phyloP scores from a whole-genome alignment of 2,888 invertebrate species.

The Lysandra bellargus region DNA sequence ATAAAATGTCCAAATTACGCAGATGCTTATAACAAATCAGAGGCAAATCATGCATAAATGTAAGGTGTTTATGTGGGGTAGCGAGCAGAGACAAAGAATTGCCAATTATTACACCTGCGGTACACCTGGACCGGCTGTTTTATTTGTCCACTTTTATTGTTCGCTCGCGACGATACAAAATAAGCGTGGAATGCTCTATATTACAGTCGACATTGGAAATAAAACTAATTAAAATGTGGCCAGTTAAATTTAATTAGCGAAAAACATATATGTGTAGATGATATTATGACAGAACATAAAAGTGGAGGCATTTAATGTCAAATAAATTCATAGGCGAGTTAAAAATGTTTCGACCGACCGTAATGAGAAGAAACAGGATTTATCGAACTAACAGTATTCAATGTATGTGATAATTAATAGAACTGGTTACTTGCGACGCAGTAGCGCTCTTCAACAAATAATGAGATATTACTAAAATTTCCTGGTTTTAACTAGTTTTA shows the following conservation, averaged over 20 bases:
- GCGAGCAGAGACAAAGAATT: constrained; percentile 76
- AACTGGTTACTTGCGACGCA: constrained; percentile 26
- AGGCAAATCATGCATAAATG: constrained; percentile 32
- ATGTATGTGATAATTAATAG: constrained; percentile 30
- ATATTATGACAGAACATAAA: constrained; percentile 16
- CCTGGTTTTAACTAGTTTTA: constrained; percentile 13
- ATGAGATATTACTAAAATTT: constrained; percentile 24
- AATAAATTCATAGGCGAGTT: background rate
- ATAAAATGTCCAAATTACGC: background rate
- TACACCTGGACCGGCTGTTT: constrained; percentile 77
- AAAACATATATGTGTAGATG: background rate
- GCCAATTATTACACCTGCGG: constrained; percentile 80
- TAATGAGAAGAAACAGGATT: constrained; percentile 29
- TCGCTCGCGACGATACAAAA: constrained; percentile 63
- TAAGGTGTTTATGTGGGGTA: constrained; percentile 62
- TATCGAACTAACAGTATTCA: constrained; percentile 28
- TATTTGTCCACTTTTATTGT: constrained; percentile 80
- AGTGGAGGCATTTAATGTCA: background rate
- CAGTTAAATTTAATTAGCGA: constrained; percentile 1
- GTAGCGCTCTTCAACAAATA: constrained; percentile 22
- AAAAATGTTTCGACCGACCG: constrained; percentile 8
- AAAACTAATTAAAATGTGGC: constrained; percentile 10
- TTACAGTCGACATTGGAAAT: constrained; percentile 38
- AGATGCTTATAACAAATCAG: constrained; percentile 33
- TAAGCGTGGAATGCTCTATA: constrained; percentile 46